Percentiles rank a stretch among this genome's conserved stretches.
These are phyloP conservation scores for Leuciscus idus DNA, from an alignment of 2,113 vertebrate species.

Conservation along the genomic window DNA sequence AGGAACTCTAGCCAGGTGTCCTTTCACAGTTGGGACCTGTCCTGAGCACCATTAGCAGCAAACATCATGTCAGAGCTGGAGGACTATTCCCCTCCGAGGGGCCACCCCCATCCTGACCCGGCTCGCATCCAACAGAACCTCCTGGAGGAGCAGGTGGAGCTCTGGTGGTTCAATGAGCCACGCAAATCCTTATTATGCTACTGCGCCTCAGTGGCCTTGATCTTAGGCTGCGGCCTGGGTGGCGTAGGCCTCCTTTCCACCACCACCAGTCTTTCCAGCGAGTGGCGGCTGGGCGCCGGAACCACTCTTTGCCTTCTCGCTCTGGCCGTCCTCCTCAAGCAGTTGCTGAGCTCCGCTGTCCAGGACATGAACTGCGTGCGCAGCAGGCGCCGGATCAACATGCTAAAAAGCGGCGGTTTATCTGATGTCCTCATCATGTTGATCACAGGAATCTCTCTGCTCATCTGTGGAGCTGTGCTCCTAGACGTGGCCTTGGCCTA, in stretches of 20 bases:
- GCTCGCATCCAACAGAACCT: conserved; percentile 84
- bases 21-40: background rate
- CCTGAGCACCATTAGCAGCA: conserved; percentile 24
- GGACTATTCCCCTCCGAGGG: conserved; percentile 71
- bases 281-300: conserved; percentile 90
- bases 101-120: conserved; percentile 57
- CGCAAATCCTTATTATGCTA: conserved; percentile 91
- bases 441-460: conserved; percentile 82
- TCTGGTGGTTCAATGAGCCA: conserved; percentile 97
- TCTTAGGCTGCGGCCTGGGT: conserved; percentile 87
- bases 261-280: conserved; percentile 92
- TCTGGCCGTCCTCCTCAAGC: conserved; percentile 90
- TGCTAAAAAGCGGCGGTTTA: conserved; percentile 91
- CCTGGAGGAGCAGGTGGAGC: conserved; percentile 93
- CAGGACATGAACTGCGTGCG: conserved; percentile 98
- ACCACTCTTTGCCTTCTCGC: conserved; percentile 91
- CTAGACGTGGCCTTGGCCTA: conserved; percentile 83
- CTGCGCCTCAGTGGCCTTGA: conserved; percentile 83
- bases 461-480: conserved; percentile 86
- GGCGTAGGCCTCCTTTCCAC: conserved; percentile 91
- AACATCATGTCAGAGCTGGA: conserved; percentile 83
- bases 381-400: conserved; percentile 85
- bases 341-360: conserved; percentile 94
- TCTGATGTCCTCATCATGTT: conserved; percentile 87
- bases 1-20: background rate